Conservation (phyloP, 2,797 vertebrate species). For the Enteromius fasciolatus region DNA sequence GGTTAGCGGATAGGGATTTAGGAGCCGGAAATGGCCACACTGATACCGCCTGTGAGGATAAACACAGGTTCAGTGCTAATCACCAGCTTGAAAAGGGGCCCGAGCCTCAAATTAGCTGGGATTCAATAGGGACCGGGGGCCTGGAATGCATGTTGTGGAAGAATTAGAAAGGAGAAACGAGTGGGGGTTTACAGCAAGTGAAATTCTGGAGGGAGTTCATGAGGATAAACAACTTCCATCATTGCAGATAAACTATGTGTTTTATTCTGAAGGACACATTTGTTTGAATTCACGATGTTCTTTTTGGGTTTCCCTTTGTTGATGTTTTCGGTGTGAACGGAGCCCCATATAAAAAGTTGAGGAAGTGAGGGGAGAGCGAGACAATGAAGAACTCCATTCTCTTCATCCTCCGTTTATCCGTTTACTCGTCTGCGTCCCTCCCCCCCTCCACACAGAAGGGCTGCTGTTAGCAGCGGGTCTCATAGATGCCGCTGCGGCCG, state of each 20-base stretch:
- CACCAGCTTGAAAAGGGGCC: constrained; percentile 22
- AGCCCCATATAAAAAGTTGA: constrained; percentile 46
- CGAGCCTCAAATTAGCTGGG: constrained; percentile 4
- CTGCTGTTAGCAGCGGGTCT: constrained; percentile 85
- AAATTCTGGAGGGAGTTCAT: background rate
- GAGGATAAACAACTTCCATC: constrained; percentile 18
- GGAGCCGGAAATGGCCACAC: constrained; percentile 11
- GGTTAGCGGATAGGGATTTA: constrained; percentile 42
- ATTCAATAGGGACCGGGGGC: constrained; percentile 36
- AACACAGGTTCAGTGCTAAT: constrained; percentile 45
- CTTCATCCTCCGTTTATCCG: constrained; percentile 7
- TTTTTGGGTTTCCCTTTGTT: constrained; percentile 28
- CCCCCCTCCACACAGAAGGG: background rate
- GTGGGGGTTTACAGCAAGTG: constrained; percentile 33
- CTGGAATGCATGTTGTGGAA: constrained; percentile 52
- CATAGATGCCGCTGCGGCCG: constrained; percentile 89
- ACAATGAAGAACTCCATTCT: constrained; percentile 47
- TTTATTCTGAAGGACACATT: constrained; percentile 39
- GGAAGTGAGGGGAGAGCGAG: constrained; percentile 40
- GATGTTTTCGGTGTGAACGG: constrained; percentile 31
- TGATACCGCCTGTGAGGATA: constrained; percentile 14
- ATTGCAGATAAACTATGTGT: constrained; percentile 19
- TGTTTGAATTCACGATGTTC: constrained; percentile 25
- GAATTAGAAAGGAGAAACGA: constrained; percentile 35
- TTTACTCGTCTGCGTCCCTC: background rate